phyloP scores from a whole-genome alignment of 35 echinoderm and acorn worm species.

The Heliocidaris tuberculata region DNA sequence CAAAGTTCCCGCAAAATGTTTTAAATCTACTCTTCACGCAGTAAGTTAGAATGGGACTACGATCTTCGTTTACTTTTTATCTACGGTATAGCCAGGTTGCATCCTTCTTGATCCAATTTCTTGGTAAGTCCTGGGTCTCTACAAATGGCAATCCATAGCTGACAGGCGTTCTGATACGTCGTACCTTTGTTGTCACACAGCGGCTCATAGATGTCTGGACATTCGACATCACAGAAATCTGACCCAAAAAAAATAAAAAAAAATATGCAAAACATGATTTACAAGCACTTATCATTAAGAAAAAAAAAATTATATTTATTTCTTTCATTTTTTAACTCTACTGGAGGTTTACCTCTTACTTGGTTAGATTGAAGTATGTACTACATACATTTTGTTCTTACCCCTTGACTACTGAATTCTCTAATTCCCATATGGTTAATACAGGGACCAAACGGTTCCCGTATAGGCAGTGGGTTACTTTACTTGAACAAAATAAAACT shows the following conservation, averaged over 20 bases:
- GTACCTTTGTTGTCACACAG: conserved; percentile 46
- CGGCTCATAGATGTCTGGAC: conserved; percentile 35
- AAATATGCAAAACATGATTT: neutral
- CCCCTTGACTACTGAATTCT: too few relatives aligned
- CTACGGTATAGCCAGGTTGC: conserved; percentile 34
- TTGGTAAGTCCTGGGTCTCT: neutral
- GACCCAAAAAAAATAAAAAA: neutral
- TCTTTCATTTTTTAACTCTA: too few relatives aligned
- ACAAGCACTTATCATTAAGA: too few relatives aligned
- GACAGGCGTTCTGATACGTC: conserved; percentile 35
- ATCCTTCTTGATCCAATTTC: conserved; percentile 35
- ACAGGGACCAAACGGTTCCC: too few relatives aligned
- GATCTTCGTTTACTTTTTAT: neutral
- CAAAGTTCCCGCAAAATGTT: neutral
- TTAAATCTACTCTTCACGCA: neutral
- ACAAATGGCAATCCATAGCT: conserved; percentile 45
- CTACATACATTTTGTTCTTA: too few relatives aligned
- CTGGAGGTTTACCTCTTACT: too few relatives aligned
- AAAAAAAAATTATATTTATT: too few relatives aligned
- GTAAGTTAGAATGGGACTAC: neutral
- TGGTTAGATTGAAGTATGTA: too few relatives aligned
- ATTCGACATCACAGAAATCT: conserved; percentile 33
- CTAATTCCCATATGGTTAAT: too few relatives aligned
- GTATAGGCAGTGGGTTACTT: too few relatives aligned
- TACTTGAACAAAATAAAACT: too few relatives aligned